Evolutionary conservation across 92 coral and sea anemone genomes (phyloP), one percentile per base, ranked within the genome.

Genomic region (Siderastrea radians): DNA sequence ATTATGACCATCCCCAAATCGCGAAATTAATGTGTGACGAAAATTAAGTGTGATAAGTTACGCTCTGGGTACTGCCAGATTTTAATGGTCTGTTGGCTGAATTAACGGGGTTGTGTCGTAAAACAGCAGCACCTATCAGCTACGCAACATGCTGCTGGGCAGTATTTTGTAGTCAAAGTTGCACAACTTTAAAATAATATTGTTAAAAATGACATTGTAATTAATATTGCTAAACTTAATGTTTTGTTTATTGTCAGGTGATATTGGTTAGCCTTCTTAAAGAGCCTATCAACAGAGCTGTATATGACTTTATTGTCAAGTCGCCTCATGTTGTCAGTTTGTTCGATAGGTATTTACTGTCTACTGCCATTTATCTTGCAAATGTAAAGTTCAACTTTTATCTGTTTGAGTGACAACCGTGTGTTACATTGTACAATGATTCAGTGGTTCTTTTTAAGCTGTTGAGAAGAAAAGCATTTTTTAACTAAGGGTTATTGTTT

Each of bases 251-350:
- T 65, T 64, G 53, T 1, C 51, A 96, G 99, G 99, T 96, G 44
- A 94, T 97, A 68, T 86, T 98, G 87, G 98, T 98, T 74, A 98
- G 99, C 80, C 88, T 98, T 53, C 91, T 98, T 16, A 98, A 94
- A 74, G 99, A 98, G 68, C 98, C 99, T 47, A 95, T 98, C 74
- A 87, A 88, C 90, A 92, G 99, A 63, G 83, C 93, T 15, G 96
- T 98, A 46, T 98, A 94, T 59, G 99, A 98, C 78, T 95, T 80
- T 51, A 91, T 98, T 80, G 84, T 98, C 54, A 94, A 95, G 77
- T 98, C 99, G 4, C 94, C 94, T 3, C 93, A 92, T 47, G 91
- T 96, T 50, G 82, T 15, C 15, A 90, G 90, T 52, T 81, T 98
- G 53, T 98, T 98, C 85, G 96, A 96, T 73, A 96, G 99, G 99